Evolutionary conservation across 2,888 invertebrate species (phyloP).

Genomic region (Teleogryllus oceanicus): DNA sequence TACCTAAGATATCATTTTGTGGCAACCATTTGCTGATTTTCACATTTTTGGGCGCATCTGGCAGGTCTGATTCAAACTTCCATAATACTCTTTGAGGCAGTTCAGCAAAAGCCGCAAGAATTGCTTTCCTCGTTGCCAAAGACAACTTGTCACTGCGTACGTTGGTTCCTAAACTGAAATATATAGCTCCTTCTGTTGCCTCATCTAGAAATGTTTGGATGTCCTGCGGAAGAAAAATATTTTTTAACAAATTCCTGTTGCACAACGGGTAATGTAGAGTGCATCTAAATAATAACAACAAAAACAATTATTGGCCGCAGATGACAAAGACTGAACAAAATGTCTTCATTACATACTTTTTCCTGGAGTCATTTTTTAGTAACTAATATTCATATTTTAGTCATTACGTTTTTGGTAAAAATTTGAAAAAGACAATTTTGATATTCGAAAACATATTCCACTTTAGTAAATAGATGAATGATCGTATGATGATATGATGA

Average conservation of each 20-base stretch:
- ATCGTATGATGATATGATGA: too few relatives aligned
- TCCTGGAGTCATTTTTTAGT: too few relatives aligned
- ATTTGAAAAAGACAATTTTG: too few relatives aligned
- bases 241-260: not conserved
- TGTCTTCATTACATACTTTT: too few relatives aligned
- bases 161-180: constrained; percentile 46
- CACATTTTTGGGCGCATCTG: constrained; percentile 42
- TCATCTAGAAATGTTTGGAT: constrained; percentile 39
- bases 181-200: constrained; percentile 43
- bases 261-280: too few relatives aligned
- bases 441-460: too few relatives aligned
- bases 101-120: constrained; percentile 40
- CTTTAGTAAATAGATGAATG: too few relatives aligned
- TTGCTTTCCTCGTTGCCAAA: constrained; percentile 33
- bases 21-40: constrained; percentile 50
- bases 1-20: constrained; percentile 48
- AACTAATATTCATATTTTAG: too few relatives aligned
- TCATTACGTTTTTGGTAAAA: too few relatives aligned
- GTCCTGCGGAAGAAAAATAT: constrained; percentile 33
- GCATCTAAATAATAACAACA: too few relatives aligned
- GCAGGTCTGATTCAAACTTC: constrained; percentile 47
- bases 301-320: too few relatives aligned
- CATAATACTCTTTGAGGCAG: constrained; percentile 48
- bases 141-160: constrained; percentile 43
- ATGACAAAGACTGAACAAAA: too few relatives aligned